These are phyloP conservation scores for Periparus ater DNA, from an alignment of 2,797 vertebrate species.

Conservation along the genomic window DNA sequence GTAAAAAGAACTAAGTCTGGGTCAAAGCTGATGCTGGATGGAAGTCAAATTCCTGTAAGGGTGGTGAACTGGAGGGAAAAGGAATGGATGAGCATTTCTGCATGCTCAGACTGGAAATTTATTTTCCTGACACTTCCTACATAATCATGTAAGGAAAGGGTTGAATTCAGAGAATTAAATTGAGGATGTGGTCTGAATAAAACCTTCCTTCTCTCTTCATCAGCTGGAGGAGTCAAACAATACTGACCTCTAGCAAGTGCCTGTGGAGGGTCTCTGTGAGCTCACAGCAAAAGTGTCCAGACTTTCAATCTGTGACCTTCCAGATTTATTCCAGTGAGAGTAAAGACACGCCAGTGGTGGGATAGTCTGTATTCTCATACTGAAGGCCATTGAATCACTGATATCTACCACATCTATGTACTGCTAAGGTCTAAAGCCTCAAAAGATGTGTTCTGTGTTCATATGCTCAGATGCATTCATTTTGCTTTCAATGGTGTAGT, in stretches of 20 bases:
- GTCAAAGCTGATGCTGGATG: background rate
- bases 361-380: background rate
- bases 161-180: background rate
- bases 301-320: background rate
- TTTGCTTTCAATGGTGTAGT: background rate
- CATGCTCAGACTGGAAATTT: background rate
- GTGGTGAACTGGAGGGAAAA: background rate
- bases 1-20: background rate
- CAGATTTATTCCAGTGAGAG: background rate
- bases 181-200: background rate
- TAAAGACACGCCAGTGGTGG: background rate
- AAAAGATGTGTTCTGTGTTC: background rate
- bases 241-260: background rate
- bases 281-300: background rate
- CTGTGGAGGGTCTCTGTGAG: background rate
- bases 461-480: background rate
- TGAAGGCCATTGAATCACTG: background rate
- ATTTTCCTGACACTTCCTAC: background rate
- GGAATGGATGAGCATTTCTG: background rate
- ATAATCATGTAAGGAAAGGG: background rate
- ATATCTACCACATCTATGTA: accelerated
- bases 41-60: background rate
- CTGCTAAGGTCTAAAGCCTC: background rate
- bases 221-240: background rate
- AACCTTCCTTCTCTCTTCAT: background rate